These are phyloP conservation scores for Rhimphoctona megacephalus DNA, from an alignment of 2,888 invertebrate species.

Conservation along the genomic window DNA sequence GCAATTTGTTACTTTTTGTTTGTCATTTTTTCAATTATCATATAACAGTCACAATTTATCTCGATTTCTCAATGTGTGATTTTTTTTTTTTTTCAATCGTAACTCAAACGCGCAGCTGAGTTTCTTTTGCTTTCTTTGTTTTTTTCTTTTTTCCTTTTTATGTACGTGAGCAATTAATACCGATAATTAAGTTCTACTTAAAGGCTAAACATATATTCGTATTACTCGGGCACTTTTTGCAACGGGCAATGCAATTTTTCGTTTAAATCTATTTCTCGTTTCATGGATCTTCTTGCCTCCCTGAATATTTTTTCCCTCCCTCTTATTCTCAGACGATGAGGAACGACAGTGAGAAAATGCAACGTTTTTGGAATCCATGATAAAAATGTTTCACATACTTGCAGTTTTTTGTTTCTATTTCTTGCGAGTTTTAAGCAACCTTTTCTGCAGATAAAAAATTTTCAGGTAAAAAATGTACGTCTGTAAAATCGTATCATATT, in stretches of 20 bases:
- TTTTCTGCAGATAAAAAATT: background rate
- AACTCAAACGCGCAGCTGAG: slow-evolving; percentile 40
- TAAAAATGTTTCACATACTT: background rate
- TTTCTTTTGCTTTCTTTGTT: slow-evolving; percentile 44
- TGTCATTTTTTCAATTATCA: background rate
- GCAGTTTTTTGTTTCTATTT: background rate
- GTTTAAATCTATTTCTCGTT: slow-evolving; percentile 22
- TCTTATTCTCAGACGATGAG: background rate
- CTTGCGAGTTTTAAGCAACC: background rate
- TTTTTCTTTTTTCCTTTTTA: slow-evolving; percentile 39
- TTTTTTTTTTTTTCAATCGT: background rate
- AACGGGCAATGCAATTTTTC: slow-evolving; percentile 15
- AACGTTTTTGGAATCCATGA: background rate
- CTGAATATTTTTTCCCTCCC: background rate
- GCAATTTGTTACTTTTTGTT: slow-evolving; percentile 2
- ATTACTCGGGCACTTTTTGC: slow-evolving; percentile 67
- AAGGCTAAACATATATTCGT: slow-evolving; percentile 58
- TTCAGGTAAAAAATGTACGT: background rate
- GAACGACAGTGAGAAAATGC: background rate
- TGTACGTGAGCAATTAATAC: slow-evolving; percentile 71
- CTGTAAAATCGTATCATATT: background rate
- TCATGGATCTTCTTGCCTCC: background rate
- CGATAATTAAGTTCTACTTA: slow-evolving; percentile 69
- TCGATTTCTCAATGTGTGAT: background rate
- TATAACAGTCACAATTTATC: slow-evolving; percentile 18